phyloP scores from a whole-genome alignment of 2,113 vertebrate species.

The Vireo altiloquus region DNA sequence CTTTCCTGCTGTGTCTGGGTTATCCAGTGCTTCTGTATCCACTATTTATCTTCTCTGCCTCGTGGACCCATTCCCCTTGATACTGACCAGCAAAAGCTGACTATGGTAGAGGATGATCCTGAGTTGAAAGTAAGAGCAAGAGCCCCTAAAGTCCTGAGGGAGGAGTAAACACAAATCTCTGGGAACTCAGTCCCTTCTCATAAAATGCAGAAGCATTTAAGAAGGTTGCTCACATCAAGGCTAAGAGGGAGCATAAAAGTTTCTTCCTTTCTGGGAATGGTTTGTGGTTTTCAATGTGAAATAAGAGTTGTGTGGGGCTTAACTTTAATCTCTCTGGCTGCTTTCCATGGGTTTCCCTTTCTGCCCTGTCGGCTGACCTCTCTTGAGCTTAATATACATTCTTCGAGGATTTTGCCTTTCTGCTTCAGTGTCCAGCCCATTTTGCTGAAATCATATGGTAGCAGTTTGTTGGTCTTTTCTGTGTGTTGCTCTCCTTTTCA shows the following conservation, averaged over 20 bases:
- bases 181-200: neutral
- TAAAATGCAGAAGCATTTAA: neutral
- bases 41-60: neutral
- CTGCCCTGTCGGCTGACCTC: neutral
- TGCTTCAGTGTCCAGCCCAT: neutral
- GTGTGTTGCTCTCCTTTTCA: neutral
- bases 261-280: neutral
- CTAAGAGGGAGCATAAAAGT: neutral
- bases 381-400: neutral
- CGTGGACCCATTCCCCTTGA: neutral
- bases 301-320: constrained; percentile 22
- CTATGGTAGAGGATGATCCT: neutral
- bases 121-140: neutral
- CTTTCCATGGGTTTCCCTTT: constrained; percentile 19
- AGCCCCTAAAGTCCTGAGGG: neutral
- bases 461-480: neutral
- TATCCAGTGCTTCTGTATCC: neutral
- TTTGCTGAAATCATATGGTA: neutral
- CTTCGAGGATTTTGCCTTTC: neutral
- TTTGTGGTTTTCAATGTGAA: constrained; percentile 42
- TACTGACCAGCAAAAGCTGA: neutral
- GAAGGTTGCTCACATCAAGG: constrained; percentile 1
- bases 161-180: neutral
- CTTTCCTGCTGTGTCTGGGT: neutral
- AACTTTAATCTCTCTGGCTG: neutral